These are phyloP conservation scores for Dipodomys merriami DNA, from an alignment of 2,113 vertebrate species.

Conservation along the genomic window DNA sequence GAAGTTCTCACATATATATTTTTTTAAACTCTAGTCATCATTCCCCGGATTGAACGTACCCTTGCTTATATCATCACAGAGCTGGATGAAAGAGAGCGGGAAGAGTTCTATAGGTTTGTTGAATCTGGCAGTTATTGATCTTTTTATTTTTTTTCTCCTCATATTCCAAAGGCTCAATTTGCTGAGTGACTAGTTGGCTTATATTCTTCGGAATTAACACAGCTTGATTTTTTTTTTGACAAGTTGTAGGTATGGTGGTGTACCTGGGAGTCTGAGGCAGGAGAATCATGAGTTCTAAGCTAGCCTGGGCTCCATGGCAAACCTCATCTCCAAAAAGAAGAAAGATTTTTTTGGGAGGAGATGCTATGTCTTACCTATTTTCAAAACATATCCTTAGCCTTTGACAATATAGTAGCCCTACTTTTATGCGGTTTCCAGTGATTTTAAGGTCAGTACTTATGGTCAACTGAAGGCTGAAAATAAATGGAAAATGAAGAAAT, in stretches of 20 bases:
- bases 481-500: background rate
- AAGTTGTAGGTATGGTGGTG: background rate
- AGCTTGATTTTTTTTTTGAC: constrained; percentile 52
- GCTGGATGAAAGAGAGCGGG: constrained; percentile 97
- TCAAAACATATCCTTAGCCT: too few species aligned
- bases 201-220: constrained; percentile 29
- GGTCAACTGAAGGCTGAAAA: background rate
- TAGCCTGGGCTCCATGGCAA: background rate
- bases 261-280: background rate
- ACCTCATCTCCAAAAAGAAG: background rate
- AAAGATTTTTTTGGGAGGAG: background rate
- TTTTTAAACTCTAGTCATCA: constrained; percentile 91
- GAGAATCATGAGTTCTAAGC: background rate
- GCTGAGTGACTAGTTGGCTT: constrained; percentile 11
- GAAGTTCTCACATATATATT: constrained; percentile 28
- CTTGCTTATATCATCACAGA: constrained; percentile 98
- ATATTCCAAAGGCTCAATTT: constrained; percentile 24
- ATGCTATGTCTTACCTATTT: too few species aligned
- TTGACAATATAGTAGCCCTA: background rate
- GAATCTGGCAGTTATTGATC: background rate
- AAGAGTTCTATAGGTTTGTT: constrained; percentile 97
- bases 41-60: constrained; percentile 97
- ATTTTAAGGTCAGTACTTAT: background rate
- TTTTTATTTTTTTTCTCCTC: background rate
- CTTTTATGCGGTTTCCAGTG: background rate